A percentile compares a stretch with the other conserved stretches of the same genome.
Evolutionary conservation across 2,888 invertebrate species (phyloP).

Genomic region (Athalia rosae): DNA sequence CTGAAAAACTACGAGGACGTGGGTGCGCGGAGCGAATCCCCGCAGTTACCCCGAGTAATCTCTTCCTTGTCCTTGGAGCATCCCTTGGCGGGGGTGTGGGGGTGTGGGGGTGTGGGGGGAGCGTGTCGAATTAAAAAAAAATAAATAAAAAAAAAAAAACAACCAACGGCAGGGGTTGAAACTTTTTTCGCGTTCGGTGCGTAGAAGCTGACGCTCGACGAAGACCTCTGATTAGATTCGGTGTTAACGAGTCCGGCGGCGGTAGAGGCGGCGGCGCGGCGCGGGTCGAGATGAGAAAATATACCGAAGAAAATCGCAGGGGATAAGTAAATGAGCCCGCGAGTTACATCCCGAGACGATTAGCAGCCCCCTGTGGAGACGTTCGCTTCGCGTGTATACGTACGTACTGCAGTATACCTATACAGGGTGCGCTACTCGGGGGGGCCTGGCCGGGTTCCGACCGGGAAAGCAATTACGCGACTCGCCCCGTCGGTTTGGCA

Average conservation of each 20-base stretch:
- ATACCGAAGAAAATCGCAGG: neutral
- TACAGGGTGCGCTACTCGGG: too few species aligned
- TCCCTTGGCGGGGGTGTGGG: too few species aligned
- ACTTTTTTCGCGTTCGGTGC: neutral
- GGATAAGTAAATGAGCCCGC: constrained; percentile 28
- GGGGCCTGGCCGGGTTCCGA: neutral
- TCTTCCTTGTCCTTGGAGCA: too few species aligned
- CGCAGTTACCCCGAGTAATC: too few species aligned
- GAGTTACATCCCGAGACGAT: constrained; percentile 25
- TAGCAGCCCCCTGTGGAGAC: constrained; percentile 26
- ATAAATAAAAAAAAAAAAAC: too few species aligned
- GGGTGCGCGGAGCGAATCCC: too few species aligned
- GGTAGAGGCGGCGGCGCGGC: neutral
- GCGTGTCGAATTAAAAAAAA: too few species aligned
- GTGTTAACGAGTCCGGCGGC: constrained; percentile 6
- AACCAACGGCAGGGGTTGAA: too few species aligned
- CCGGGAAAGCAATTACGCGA: constrained; percentile 33
- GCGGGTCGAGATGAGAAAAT: too few species aligned
- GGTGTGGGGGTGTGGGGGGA: too few species aligned
- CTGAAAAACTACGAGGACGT: too few species aligned
- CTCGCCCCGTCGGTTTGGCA: neutral
- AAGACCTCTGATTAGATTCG: constrained; percentile 2
- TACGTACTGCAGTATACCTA: too few species aligned
- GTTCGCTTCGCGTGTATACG: neutral
- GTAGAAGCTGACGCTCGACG: neutral